These are phyloP conservation scores for Ormyrus pomaceus DNA, from an alignment of 2,888 invertebrate genomes.

Conservation along the genomic window DNA sequence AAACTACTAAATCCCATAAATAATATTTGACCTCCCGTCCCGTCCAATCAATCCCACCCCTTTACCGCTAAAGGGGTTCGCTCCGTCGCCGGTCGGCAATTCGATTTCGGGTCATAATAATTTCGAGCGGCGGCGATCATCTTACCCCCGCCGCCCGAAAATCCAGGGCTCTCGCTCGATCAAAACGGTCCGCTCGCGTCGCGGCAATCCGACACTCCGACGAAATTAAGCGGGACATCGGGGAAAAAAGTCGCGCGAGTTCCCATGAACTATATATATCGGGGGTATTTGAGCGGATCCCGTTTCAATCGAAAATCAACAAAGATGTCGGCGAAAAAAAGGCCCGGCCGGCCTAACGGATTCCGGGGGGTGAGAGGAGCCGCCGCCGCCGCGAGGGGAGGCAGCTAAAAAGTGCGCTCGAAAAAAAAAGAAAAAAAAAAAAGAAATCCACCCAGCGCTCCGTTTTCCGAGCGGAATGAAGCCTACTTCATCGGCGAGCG, in stretches of 20 bases:
- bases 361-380: conserved; percentile 63
- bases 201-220: conserved; percentile 14
- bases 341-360: conserved; percentile 70
- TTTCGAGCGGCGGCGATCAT: too few relatives aligned
- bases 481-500: conserved; percentile 40
- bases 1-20: too few relatives aligned
- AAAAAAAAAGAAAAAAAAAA: conserved; percentile 25
- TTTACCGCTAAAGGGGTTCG: too few relatives aligned
- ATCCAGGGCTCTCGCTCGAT: too few relatives aligned
- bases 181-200: too few relatives aligned
- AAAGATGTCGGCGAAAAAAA: conserved; percentile 64
- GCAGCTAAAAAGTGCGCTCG: conserved; percentile 40
- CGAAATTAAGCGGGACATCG: conserved; percentile 57
- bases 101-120: too few relatives aligned
- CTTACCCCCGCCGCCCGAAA: too few relatives aligned
- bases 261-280: conserved; percentile 65
- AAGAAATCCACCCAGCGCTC: conserved; percentile 55
- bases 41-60: too few relatives aligned
- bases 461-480: conserved; percentile 58
- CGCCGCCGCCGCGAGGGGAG: conserved; percentile 37
- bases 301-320: conserved; percentile 75
- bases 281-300: conserved; percentile 72
- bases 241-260: conserved; percentile 58
- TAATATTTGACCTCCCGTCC: too few relatives aligned
- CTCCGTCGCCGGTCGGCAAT: too few relatives aligned